phyloP scores from a whole-genome alignment of 2,113 vertebrate genomes.

The Corythornis madagascariensis region DNA sequence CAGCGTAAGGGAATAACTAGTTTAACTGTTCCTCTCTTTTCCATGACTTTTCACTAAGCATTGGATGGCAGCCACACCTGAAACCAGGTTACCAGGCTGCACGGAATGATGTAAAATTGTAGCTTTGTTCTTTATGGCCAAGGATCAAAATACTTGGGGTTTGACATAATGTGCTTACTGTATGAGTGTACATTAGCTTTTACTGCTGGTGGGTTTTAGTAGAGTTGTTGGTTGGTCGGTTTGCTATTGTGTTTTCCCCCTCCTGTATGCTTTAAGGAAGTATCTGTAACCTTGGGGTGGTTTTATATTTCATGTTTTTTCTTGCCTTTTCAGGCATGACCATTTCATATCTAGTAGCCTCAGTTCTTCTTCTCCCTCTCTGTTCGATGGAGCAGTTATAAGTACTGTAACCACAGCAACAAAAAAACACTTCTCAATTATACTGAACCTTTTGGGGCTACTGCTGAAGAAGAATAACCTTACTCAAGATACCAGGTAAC shows the following conservation, averaged over 20 bases:
- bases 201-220: not conserved
- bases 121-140: not conserved
- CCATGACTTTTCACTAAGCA: not conserved
- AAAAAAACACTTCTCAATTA: slow-evolving; percentile 96
- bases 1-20: not conserved
- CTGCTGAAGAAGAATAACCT: slow-evolving; percentile 92
- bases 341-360: slow-evolving; percentile 99
- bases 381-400: slow-evolving; percentile 97
- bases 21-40: not conserved
- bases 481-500: slow-evolving; percentile 89
- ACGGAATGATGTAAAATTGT: not conserved
- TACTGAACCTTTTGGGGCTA: slow-evolving; percentile 88
- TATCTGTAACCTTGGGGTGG: not conserved
- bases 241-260: not conserved
- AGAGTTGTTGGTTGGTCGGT: not conserved
- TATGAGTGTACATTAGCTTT: not conserved
- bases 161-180: not conserved
- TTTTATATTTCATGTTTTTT: not conserved
- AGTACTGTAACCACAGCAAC: slow-evolving; percentile 98
- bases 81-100: not conserved
- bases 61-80: not conserved
- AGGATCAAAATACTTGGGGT: not conserved
- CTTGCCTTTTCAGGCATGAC: slow-evolving; percentile 83
- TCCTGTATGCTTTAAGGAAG: not conserved
- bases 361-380: slow-evolving; percentile 93